phyloP scores from a whole-genome alignment of 2,113 vertebrate genomes.

The Manacus vitellinus region DNA sequence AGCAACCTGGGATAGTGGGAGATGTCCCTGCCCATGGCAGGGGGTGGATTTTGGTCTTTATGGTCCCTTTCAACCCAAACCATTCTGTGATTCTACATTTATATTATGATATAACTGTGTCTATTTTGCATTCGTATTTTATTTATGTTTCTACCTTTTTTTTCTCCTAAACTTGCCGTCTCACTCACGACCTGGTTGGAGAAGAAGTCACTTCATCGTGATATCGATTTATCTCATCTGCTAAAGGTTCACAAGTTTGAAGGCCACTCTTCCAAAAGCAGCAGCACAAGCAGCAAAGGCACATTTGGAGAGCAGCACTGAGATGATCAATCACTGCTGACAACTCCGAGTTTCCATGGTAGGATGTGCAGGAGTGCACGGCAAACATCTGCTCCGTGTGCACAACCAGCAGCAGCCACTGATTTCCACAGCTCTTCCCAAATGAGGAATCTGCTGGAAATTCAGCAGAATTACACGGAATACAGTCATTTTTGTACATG shows the following conservation, averaged over 20 bases:
- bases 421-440: not conserved
- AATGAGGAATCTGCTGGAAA: not conserved
- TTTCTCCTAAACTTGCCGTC: not conserved
- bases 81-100: too few relatives aligned
- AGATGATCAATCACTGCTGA: conserved; percentile 39
- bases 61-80: not conserved
- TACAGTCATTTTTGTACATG: not conserved
- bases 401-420: not conserved
- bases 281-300: not conserved
- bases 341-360: conserved; percentile 14
- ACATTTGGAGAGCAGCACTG: not conserved
- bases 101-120: rapidly evolving
- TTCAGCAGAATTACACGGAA: not conserved
- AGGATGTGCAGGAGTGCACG: not conserved
- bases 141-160: not conserved
- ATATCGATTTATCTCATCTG: not conserved
- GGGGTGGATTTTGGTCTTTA: not conserved
- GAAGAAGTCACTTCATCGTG: not conserved
- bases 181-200: not conserved
- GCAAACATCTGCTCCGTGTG: conserved; percentile 29
- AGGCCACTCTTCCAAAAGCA: not conserved
- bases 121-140: rapidly evolving
- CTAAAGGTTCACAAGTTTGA: not conserved
- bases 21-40: not conserved
- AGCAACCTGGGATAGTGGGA: not conserved